Conservation (phyloP, 2,888 invertebrate genomes). For the Tipula confusa region DNA sequence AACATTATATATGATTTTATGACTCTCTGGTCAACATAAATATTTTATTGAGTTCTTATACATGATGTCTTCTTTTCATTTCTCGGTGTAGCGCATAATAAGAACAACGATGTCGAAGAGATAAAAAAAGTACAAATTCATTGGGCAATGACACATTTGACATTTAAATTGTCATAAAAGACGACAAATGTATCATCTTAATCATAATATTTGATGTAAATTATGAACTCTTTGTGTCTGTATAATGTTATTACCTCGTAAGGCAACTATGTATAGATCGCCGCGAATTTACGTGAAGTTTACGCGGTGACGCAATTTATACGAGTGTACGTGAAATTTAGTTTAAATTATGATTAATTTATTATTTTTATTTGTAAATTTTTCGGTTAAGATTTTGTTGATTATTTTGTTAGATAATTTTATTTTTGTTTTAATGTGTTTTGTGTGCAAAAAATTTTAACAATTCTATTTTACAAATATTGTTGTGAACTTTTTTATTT, state of each 20-base stretch:
- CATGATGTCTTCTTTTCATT: neutral
- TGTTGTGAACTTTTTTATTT: neutral
- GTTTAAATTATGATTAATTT: conserved; percentile 25
- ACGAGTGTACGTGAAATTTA: neutral
- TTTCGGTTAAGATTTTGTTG: conserved; percentile 5
- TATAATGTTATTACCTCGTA: neutral
- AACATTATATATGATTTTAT: neutral
- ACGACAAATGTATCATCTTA: conserved; percentile 20
- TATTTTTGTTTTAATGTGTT: neutral
- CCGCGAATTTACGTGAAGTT: neutral
- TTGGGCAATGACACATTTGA: conserved; percentile 20
- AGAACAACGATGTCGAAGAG: neutral
- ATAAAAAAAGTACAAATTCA: neutral
- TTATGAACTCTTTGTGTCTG: neutral
- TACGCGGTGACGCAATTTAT: neutral
- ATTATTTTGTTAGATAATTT: neutral
- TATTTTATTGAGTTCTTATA: conserved; percentile 14
- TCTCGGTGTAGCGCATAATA: neutral
- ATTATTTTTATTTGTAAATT: neutral
- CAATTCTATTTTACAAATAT: neutral
- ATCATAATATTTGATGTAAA: conserved; percentile 20
- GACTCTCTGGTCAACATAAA: neutral
- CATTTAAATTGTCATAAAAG: conserved; percentile 12
- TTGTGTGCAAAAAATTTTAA: conserved; percentile 20
- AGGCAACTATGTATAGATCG: neutral